These are phyloP conservation scores for Pachydiplax longipennis DNA, from an alignment of 2,888 invertebrate genomes.

Conservation along the genomic window DNA sequence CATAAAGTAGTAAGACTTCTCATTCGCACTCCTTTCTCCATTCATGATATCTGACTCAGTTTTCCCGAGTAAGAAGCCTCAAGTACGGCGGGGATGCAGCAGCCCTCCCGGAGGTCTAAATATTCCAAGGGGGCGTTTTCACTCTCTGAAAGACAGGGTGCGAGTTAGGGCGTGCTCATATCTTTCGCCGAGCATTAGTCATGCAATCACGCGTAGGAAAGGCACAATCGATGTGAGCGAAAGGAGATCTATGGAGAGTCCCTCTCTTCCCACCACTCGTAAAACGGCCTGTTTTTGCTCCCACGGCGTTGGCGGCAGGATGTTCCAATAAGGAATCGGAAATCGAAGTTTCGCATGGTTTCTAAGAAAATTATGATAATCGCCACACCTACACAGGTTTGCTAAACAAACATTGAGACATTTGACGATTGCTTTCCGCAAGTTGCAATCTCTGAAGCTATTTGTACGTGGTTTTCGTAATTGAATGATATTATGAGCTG, in stretches of 20 bases:
- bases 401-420: not conserved
- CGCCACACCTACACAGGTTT: not conserved
- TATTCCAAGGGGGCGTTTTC: not conserved
- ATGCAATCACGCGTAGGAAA: not conserved
- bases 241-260: not conserved
- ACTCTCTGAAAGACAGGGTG: not conserved
- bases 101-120: not conserved
- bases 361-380: not conserved
- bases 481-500: too few species aligned
- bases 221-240: not conserved
- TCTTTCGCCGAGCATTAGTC: not conserved
- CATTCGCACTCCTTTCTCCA: not conserved
- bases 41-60: not conserved
- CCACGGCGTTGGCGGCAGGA: not conserved
- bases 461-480: too few species aligned
- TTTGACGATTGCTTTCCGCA: not conserved
- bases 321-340: not conserved
- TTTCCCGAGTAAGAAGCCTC: not conserved
- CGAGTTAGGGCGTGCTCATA: not conserved
- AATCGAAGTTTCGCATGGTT: not conserved
- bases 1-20: not conserved
- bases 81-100: not conserved
- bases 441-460: too few species aligned
- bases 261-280: not conserved
- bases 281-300: not conserved